Evolutionary conservation across 2,888 invertebrate genomes (phyloP).

Genomic region (Melieria omissa): DNA sequence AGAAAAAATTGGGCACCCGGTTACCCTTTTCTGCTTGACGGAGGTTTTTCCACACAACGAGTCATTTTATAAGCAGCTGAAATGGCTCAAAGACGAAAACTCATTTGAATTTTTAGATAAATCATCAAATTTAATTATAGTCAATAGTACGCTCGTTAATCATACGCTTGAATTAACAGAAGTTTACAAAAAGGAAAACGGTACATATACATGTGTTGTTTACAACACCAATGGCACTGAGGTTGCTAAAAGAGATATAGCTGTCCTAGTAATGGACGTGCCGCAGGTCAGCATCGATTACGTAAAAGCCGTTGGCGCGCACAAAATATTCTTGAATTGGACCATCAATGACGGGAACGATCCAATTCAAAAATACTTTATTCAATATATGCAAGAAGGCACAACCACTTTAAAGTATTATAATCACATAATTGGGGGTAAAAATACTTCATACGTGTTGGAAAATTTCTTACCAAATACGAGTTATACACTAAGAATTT

Average conservation of each 20-base stretch:
- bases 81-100: slow-evolving; percentile 71
- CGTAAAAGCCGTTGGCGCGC: slow-evolving; percentile 79
- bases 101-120: slow-evolving; percentile 57
- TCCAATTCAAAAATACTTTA: slow-evolving; percentile 71
- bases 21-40: slow-evolving; percentile 70
- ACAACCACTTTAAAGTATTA: slow-evolving; percentile 72
- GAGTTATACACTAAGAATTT: slow-evolving; percentile 75
- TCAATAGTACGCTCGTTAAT: slow-evolving; percentile 72
- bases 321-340: slow-evolving; percentile 85
- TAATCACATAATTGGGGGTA: slow-evolving; percentile 71
- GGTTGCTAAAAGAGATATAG: slow-evolving; percentile 66
- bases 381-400: slow-evolving; percentile 71
- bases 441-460: slow-evolving; percentile 77
- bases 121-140: slow-evolving; percentile 59
- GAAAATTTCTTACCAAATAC: slow-evolving; percentile 74
- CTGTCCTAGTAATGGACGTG: slow-evolving; percentile 74
- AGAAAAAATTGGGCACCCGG: slow-evolving; percentile 69
- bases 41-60: slow-evolving; percentile 72
- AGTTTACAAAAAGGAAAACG: slow-evolving; percentile 78
- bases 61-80: slow-evolving; percentile 54
- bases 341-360: slow-evolving; percentile 82
- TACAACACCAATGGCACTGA: slow-evolving; percentile 61
- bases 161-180: slow-evolving; percentile 71
- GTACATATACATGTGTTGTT: slow-evolving; percentile 73
- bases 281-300: slow-evolving; percentile 79